A percentile compares a stretch with the other conserved stretches of the same genome.
Conservation (phyloP, 2,113 vertebrate genomes). For the Clupea harengus region DNA sequence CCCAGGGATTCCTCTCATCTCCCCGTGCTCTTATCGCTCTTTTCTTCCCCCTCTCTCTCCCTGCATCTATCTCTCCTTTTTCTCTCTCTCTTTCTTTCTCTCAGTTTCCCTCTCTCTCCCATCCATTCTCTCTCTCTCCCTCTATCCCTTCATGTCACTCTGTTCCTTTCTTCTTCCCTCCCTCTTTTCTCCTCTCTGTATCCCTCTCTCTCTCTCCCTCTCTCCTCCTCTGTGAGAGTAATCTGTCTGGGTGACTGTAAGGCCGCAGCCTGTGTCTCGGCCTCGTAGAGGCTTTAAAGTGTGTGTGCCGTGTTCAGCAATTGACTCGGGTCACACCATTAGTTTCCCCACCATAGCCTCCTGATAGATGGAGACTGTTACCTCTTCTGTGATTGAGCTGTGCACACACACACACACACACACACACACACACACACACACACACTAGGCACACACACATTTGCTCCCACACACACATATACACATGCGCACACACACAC, state of each 20-base stretch:
- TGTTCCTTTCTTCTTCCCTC: not conserved
- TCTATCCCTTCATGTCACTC: not conserved
- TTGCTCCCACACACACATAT: no score
- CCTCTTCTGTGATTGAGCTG: not conserved
- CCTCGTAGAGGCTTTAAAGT: not conserved
- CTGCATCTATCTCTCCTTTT: not conserved
- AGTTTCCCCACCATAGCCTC: not conserved
- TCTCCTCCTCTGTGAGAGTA: no score
- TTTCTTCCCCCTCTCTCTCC: no score
- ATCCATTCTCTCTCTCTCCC: not conserved
- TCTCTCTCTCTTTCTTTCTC: slow-evolving; percentile 1
- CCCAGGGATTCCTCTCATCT: not conserved
- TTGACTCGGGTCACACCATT: slow-evolving; percentile 3
- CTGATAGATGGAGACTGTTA: not conserved
- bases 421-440: not conserved
- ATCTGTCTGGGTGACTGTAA: no score
- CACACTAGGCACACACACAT: no score
- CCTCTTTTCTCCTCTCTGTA: no score
- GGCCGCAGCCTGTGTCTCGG: no score
- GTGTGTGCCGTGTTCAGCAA: not conserved
- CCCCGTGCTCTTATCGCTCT: not conserved
- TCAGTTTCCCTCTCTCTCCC: not conserved
- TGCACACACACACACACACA: not conserved
- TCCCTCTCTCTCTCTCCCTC: no score
- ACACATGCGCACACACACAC: no score